Base-by-base conservation (phyloP, 2,113 vertebrate species). In the Psittacula cyanocephala region DNA sequence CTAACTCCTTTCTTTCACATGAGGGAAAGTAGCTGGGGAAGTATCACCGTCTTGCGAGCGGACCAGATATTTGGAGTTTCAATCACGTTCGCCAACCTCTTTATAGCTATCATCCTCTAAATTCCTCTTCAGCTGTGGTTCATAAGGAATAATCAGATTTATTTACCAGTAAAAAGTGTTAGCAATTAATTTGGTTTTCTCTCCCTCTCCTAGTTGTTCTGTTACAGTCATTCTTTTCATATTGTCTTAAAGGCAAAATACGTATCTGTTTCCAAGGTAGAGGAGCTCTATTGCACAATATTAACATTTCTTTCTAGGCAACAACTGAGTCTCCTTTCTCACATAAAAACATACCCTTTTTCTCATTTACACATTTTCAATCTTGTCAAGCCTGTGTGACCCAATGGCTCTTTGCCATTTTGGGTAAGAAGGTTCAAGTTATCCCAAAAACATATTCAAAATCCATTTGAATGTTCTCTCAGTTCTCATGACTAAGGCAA, bases 71-170 rank as follows among this genome's bases (percentile, higher is more conserved):
- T 41, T 80, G 14, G 19, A 68, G 28, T 17, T 77, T 43, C 33
- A 60, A 0, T 60, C 3, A 2, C 55, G 13, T 43, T 76, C 31
- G 39, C 19, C 18, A 80, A 1, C 5, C 15, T 41, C 76, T 64
- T 68, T n/a, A 76, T 47, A 47, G 7, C 5, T 52, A 44, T 55
- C 13, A 17, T 60, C 41, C 6, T 79, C 62, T 68, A 75, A 43
- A 67, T 44, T 88, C 19, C 13, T 64, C 10, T 86, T 83, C 25
- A 60, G 18, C 7, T 44, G 31, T 49, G 19, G 13, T 67, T 78
- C 31, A 23, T 39, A 72, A 67, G 31, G 31, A 72, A 33, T 62
- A 65, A 44, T 15, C 41, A 7, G 37, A 83, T 63, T 39, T 67
- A 52, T 31, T 64, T 72, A 33, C 17, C 28, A 67, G 12, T 76